These are phyloP conservation scores for Pollicipes pollicipes DNA, from an alignment of 1,140 invertebrate genomes.

Conservation along the genomic window DNA sequence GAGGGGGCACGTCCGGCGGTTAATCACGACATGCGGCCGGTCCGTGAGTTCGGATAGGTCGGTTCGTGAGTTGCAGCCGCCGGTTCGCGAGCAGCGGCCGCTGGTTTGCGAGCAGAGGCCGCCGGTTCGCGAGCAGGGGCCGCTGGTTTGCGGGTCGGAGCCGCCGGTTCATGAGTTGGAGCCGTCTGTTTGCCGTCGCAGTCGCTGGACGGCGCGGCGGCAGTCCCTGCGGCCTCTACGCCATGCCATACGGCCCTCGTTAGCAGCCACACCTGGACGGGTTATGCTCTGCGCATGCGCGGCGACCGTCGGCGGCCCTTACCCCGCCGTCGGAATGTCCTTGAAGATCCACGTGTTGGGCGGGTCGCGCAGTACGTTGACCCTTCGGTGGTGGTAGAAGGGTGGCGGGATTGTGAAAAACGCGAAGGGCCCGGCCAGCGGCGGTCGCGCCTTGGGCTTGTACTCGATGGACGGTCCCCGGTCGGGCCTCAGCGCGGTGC, in stretches of 20 bases:
- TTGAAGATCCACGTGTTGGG: constrained; percentile 65
- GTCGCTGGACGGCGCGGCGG: too few species aligned
- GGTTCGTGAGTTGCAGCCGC: too few species aligned
- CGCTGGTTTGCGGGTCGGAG: too few species aligned
- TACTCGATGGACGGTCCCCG: constrained; percentile 30
- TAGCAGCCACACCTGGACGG: not conserved
- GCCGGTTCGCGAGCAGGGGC: too few species aligned
- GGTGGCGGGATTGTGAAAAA: constrained; percentile 68
- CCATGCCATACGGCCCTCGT: not conserved
- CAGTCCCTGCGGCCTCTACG: not conserved
- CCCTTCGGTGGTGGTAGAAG: constrained; percentile 47
- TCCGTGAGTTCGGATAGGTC: too few species aligned
- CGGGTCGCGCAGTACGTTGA: constrained; percentile 52
- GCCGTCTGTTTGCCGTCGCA: too few species aligned
- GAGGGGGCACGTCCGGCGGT: too few species aligned
- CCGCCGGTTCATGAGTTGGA: too few species aligned
- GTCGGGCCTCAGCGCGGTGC: constrained; percentile 35
- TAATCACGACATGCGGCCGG: too few species aligned
- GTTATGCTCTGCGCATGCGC: not conserved
- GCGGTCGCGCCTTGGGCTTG: constrained; percentile 48
- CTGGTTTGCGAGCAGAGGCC: too few species aligned
- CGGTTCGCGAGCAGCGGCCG: too few species aligned
- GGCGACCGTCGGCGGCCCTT: not conserved
- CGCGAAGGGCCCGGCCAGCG: constrained; percentile 68
- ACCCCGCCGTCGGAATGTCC: constrained; percentile 42